Base-by-base conservation (phyloP, 2,888 invertebrate species). In the Zele albiditarsus region DNA sequence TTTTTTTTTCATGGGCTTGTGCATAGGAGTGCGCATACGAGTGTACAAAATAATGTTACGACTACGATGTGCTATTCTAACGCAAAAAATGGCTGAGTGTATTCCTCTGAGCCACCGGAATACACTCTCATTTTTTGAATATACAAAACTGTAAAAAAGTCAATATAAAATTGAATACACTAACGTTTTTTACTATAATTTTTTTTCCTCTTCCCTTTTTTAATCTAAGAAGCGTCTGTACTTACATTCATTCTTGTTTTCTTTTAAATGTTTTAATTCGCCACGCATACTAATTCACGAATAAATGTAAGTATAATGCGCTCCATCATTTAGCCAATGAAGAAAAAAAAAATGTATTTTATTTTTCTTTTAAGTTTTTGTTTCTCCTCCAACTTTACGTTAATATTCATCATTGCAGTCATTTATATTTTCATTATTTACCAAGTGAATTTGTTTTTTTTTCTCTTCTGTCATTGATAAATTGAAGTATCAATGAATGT, bases 31-130 rank as follows among this genome's bases (percentile, higher is more conserved):
- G 78, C 76, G 75, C 77, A 71, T 77, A 77, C 67, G 77, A 79
- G 75, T 78, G 77, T 77, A 77, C 65, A 78, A 83, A 83, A 74
- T 79, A 82, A 82, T 69, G 67, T 83, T 80, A 79, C 73, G 71
- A 78, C 73, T 79, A 81, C 62, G 31, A 78, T 46, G 74, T 79
- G 77, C 78, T 83, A 82, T 79, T 76, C 79, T 80, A 81, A 80
- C 75, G 75, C 73, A 81, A 83, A 87, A 84, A 81, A 80, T 77
- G 79, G 78, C 80, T 80, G 68, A 78, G 77, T 83, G 81, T 82
- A 82, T 79, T 85, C 83, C 83, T 83, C 84, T 85, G 84, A 84
- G 85, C 85, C 81, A 78, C 80, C 84, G 84, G 81, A 86, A 83
- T 83, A 82, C 79, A 82, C 79, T 79, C 79, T 79, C 73, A 79